Evolutionary conservation across 53 echinoderm and acorn worm species (phyloP).

Genomic region (Glandiceps talaboti): DNA sequence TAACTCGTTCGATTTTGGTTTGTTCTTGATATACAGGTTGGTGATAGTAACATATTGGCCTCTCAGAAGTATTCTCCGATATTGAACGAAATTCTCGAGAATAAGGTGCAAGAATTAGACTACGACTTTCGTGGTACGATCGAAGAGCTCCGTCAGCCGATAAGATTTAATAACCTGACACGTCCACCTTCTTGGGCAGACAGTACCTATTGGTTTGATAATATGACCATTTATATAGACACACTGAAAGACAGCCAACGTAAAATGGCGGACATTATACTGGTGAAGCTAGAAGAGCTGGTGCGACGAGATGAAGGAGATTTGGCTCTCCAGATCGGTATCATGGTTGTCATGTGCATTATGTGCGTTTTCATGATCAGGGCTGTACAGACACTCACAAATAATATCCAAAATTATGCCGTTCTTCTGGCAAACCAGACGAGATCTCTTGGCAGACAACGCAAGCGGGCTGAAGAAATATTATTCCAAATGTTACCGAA

Average conservation of each 20-base stretch:
- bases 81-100: conserved; percentile 46
- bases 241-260: conserved; percentile 36
- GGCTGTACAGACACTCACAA: conserved; percentile 57
- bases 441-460: conserved; percentile 52
- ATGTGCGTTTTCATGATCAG: conserved; percentile 67
- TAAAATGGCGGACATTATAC: conserved; percentile 48
- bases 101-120: conserved; percentile 15
- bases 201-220: conserved; percentile 45
- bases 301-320: conserved; percentile 54
- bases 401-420: conserved; percentile 62
- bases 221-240: conserved; percentile 55
- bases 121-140: conserved; percentile 31
- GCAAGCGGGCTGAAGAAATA: conserved; percentile 70
- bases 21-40: no score
- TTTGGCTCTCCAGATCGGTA: conserved; percentile 53
- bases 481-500: conserved; percentile 82
- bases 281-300: conserved; percentile 40
- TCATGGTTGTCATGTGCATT: conserved; percentile 57
- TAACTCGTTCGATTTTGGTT: no score
- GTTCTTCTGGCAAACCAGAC: conserved; percentile 59
- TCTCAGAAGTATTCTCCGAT: conserved; percentile 58
- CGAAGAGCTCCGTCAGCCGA: conserved; percentile 27
- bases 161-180: conserved; percentile 41
- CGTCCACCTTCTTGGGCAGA: conserved; percentile 65
- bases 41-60: conserved; percentile 54